Percentiles rank a stretch among this genome's conserved stretches.
Conservation (phyloP, 2,113 vertebrate species). For the Smithornis capensis region DNA sequence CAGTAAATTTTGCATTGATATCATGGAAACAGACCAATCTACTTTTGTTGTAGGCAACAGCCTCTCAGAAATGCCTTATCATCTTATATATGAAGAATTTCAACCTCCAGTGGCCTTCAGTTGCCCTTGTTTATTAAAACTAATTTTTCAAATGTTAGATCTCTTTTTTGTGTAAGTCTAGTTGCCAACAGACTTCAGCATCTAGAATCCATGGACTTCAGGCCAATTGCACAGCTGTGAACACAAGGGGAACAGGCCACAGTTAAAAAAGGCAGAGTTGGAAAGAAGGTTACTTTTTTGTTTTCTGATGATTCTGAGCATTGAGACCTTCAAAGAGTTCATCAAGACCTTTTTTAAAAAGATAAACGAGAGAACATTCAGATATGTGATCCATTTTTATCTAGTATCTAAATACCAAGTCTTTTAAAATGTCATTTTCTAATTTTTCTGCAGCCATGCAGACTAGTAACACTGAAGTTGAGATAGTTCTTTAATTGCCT, state of each 20-base stretch:
- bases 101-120: background rate
- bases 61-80: background rate
- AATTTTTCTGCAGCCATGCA: background rate
- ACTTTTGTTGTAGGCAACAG: background rate
- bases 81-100: background rate
- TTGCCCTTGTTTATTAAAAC: background rate
- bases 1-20: background rate
- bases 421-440: background rate
- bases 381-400: background rate
- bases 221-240: background rate
- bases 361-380: background rate
- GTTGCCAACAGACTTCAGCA: background rate
- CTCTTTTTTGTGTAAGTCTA: background rate
- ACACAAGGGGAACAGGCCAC: background rate
- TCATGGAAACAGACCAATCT: background rate
- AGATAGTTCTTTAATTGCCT: background rate
- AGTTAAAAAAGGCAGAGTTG: background rate
- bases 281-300: background rate
- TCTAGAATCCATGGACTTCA: background rate
- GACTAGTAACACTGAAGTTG: background rate
- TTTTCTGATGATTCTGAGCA: background rate
- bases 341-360: background rate
- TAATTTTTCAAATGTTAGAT: background rate
- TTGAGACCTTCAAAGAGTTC: background rate
- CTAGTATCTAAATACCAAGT: background rate